These are phyloP conservation scores for Schrankia costaestrigalis DNA, from an alignment of 2,888 invertebrate genomes.

Conservation along the genomic window DNA sequence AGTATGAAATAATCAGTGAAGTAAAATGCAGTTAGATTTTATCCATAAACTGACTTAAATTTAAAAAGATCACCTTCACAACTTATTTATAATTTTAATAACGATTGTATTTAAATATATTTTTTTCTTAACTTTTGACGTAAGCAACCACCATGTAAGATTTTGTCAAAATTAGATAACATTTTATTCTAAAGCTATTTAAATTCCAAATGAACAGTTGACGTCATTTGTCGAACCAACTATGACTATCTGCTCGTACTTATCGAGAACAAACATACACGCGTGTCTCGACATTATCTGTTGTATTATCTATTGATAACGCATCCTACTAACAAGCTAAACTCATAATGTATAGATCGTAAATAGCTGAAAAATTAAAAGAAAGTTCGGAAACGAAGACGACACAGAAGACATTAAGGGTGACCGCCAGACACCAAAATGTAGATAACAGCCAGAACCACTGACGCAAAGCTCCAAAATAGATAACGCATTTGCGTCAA, in stretches of 20 bases:
- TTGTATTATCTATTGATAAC: constrained; percentile 46
- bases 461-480: constrained; percentile 78
- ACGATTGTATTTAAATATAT: no score
- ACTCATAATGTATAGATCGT: constrained; percentile 7
- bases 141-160: no score
- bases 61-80: no score
- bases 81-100: no score
- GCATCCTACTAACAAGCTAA: constrained; percentile 30
- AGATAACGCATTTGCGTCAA: constrained; percentile 81
- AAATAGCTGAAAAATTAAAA: constrained; percentile 11
- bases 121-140: not conserved
- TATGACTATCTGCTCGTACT: constrained; percentile 41
- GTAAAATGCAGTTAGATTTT: no score
- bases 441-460: constrained; percentile 66
- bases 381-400: constrained; percentile 32
- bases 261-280: constrained; percentile 53
- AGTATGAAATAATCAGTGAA: no score
- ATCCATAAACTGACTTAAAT: no score
- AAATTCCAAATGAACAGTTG: constrained; percentile 49
- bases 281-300: constrained; percentile 50
- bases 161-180: constrained; percentile 19
- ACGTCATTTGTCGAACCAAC: no score
- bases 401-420: constrained; percentile 46
- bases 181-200: constrained; percentile 39
- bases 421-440: constrained; percentile 71